Base-by-base conservation (phyloP, 2,888 invertebrate genomes). In the Morinoia aosen region DNA sequence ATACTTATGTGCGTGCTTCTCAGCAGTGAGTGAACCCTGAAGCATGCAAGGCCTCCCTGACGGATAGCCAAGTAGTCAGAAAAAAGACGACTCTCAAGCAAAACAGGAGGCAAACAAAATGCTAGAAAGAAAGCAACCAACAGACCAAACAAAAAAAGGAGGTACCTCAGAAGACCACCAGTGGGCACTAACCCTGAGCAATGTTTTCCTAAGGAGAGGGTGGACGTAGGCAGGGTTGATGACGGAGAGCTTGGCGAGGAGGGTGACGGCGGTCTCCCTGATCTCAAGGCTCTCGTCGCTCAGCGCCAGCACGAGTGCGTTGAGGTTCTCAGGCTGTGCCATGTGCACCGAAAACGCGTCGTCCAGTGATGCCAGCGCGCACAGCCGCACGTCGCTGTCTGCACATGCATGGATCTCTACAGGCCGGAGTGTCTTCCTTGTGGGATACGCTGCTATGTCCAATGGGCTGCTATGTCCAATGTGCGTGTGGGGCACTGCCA, bases 191-290 rank as follows among this genome's bases (percentile, higher is more conserved):
- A 98, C 98, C 97, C 98, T 98, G 95, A 99, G 98, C 93, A 99
- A 98, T 0, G 99, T 98, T 97, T 99, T 99, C 95, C 99, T 98
- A 3, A 99, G 98, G 25, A 99, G 99, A 0, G 99, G 99, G 98
- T 99, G 99, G 0, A 99, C 99, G 97, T 99, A 99, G 0, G 99
- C 99, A 0, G 99, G 99, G 97, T 99, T 99, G 97, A 99, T 98
- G 57, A 98, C 98, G 97, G 99, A 99, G 96, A 99, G 97, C 96
- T 99, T 97, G 0, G 99, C 99, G 95, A 99, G 98, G 95, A 99
- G 99, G 97, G 99, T 98, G 96, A 99, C 98, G 0, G 99, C 99
- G 94, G 99, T 97, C 97, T 99, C 99, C 61, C 99, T 98, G 96
- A 99, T 99, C 97, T 99, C 99, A 97, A 99, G 64, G 19, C 95